Base-by-base conservation (phyloP, 2,113 vertebrate species). In the Corynorhinus townsendii region DNA sequence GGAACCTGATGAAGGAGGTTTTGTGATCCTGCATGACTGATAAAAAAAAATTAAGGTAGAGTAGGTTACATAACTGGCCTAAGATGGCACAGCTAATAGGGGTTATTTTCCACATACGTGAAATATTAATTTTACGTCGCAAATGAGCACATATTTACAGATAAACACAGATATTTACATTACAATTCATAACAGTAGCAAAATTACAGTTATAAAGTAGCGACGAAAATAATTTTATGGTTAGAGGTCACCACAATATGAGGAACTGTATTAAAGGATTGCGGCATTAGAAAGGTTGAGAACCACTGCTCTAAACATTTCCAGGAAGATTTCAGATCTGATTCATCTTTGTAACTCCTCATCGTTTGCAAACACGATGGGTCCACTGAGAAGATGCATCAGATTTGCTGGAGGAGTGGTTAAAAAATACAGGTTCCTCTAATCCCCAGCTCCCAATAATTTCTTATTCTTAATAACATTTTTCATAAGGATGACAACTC, bases 401-500 rank as follows among this genome's bases (percentile, higher is more conserved):
- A 71, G 22, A 35, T 71, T 73, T 16, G 45, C 10, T 49, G 33
- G 16, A 35, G 10, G 45, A 73, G 38, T 76, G 33, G 15, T 87
- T 87, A 86, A 62, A 92, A 59, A 62, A 62, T 17, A 72, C 2
- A 77, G 47, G 84, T 68, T 89, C 17, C 6, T 43, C 38, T 15
- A 92, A 28, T 33, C 22, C 8, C 30, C 17, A 59, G 4, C 17
- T 3, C 5, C 7, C 12, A 45, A 45, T 66, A 79, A 43, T 81
- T 80, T 92, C 56, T 80, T 88, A 52, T 90, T 93, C 26, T 73
- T 85, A 96, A 72, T 54, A 86, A n/a, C 22, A 47, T 93, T 35
- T 82, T 90, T 85, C 54, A 69, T 93, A 93, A 85, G 33, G 26
- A 35, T 92, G 45, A 76, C 30, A n/a, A 68, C 96, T 94, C 43